Evolutionary conservation across 2,113 vertebrate genomes (phyloP).

Genomic region (Prionailurus bengalensis): DNA sequence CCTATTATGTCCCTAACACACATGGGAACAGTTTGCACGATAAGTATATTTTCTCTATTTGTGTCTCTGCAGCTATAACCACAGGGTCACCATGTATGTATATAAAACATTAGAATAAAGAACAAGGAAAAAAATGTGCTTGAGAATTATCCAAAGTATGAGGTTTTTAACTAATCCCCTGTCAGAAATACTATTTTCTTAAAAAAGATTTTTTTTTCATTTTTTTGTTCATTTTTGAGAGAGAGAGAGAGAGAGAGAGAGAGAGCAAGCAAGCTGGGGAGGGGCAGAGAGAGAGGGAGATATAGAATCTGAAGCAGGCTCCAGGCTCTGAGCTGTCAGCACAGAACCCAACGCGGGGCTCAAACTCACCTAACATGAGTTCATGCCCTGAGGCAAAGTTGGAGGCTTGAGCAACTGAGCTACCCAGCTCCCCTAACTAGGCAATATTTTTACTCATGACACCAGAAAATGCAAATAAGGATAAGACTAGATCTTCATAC

Average conservation of each 20-base stretch:
- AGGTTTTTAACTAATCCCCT: neutral
- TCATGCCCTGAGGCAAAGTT: too few species aligned
- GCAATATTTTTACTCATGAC: fast-evolving
- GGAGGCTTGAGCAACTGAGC: too few species aligned
- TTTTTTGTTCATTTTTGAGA: too few species aligned
- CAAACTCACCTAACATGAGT: too few species aligned
- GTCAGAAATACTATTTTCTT: neutral
- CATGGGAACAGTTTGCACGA: neutral
- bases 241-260: too few species aligned
- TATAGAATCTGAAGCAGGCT: too few species aligned
- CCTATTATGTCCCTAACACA: neutral
- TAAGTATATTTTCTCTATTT: neutral
- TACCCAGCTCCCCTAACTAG: too few species aligned
- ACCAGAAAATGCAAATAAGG: neutral
- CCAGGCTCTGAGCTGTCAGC: too few species aligned
- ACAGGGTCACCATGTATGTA: neutral
- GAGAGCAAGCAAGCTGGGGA: too few species aligned
- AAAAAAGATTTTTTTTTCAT: too few species aligned
- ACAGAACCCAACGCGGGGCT: too few species aligned
- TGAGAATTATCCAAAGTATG: neutral
- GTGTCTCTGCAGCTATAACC: neutral
- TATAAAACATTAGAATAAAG: neutral
- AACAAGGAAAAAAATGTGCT: neutral
- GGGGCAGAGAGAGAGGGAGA: too few species aligned
- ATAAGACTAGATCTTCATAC: neutral